Base-by-base conservation (phyloP, 1,140 invertebrate species). In the Trachymyrmex cornetzi region DNA sequence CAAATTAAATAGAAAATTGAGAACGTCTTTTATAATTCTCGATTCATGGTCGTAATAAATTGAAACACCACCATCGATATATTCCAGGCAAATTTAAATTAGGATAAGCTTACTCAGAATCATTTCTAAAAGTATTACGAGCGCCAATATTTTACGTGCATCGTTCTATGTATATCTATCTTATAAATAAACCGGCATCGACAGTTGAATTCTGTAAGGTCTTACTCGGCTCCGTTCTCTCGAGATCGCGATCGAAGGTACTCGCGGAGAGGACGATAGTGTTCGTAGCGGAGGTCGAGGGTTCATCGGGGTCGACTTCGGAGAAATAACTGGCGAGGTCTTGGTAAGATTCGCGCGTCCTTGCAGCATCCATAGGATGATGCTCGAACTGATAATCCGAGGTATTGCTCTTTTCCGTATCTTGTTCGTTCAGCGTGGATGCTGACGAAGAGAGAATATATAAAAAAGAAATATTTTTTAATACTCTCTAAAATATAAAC, bases 251-350 rank as follows among this genome's bases (percentile, higher is more conserved):
- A 84, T 80, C 81, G 30, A 61, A 72, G 59, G 38, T 90, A 77
- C 85, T 82, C 80, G 77, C 27, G 48, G 82, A 66, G 64, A 74
- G 34, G 69, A 75, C 11, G 11, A 55, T 61, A n/a, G 67, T 53
- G 53, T 79, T 86, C 50, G 63, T 50, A 27, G 19, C 63, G n/a
- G 89, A 89, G n/a, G 88, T 79, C 48, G 89, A 87, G 64, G 89
- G 77, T 87, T 59, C 88, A 87, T 84, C 85, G 44, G 53, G 61
- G 74, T 88, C 87, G n/a, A 63, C 30, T 57, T 64, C 77, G 50
- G 77, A 71, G 75, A 81, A 89, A 86, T 77, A 48, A 81, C 66
- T 77, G 38, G 55, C 63, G 30, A 86, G 79, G 72, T 87, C 85
- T 63, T 61, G 24, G 38, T 12, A 12, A 24, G 84, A 50, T 16